Conservation (phyloP, 37 sponge, comb jelly and placozoan genomes). For the Halisarca cf. caerulea region DNA sequence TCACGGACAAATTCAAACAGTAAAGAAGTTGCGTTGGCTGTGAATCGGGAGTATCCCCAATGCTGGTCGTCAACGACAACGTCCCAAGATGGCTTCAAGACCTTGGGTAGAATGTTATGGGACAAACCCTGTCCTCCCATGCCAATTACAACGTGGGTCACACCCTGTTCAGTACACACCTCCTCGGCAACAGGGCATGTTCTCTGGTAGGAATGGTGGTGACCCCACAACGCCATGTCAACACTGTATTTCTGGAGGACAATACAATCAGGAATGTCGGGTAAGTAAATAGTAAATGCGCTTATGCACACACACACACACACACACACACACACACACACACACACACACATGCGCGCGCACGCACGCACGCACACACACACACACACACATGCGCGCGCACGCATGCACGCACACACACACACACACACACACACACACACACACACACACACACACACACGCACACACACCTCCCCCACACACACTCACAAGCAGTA, state of each 20-base stretch:
- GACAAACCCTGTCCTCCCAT: slow-evolving; percentile 32
- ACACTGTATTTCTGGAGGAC: slow-evolving; percentile 59
- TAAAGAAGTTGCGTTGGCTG: slow-evolving; percentile 51
- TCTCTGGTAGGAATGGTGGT: slow-evolving; percentile 79
- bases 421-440: too few species aligned
- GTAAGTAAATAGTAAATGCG: too few species aligned
- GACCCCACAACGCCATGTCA: slow-evolving; percentile 76
- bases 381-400: too few species aligned
- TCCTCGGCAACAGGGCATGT: slow-evolving; percentile 58
- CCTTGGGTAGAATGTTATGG: slow-evolving; percentile 18
- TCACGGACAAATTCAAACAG: slow-evolving; percentile 68
- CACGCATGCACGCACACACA: too few species aligned
- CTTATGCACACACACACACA: too few species aligned
- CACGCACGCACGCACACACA: too few species aligned
- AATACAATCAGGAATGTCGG: too few species aligned
- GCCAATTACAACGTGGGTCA: slow-evolving; percentile 33
- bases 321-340: too few species aligned
- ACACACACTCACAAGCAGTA: slow-evolving; percentile 50
- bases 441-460: too few species aligned
- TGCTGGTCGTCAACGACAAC: slow-evolving; percentile 54
- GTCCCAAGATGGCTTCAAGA: slow-evolving; percentile 17
- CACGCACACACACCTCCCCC: too few species aligned
- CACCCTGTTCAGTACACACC: neutral
- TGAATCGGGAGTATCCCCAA: slow-evolving; percentile 60
- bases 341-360: too few species aligned